phyloP scores from a whole-genome alignment of 2,797 vertebrate genomes.

The Acridotheres tristis region DNA sequence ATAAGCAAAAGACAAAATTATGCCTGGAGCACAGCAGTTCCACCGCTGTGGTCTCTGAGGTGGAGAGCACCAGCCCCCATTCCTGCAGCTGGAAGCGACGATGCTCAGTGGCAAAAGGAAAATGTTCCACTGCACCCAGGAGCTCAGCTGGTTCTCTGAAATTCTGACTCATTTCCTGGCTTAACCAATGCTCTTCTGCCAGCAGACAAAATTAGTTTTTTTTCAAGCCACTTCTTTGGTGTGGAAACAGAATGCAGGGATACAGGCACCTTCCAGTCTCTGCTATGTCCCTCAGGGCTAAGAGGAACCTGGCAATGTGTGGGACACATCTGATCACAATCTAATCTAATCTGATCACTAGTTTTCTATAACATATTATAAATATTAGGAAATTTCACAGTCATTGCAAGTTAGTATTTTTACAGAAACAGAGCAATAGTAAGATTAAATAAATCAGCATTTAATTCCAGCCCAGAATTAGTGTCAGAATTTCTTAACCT shows the following conservation, averaged over 20 bases:
- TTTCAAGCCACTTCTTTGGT: not conserved
- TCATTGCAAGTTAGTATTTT: not conserved
- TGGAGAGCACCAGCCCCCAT: not conserved
- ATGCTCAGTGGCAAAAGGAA: not conserved
- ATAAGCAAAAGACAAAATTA: not conserved
- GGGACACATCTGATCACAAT: not conserved
- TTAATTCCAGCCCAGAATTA: not conserved
- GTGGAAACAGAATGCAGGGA: not conserved
- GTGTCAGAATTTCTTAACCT: not conserved
- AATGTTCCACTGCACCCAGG: not conserved
- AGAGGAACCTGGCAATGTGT: not conserved
- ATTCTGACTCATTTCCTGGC: not conserved
- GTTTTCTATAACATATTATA: not conserved
- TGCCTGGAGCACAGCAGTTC: not conserved
- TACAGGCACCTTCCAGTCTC: not conserved
- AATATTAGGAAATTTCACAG: not conserved
- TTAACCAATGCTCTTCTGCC: not conserved
- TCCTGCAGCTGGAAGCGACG: not conserved
- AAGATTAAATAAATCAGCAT: not conserved
- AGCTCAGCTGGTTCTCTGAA: not conserved
- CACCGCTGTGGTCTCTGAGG: fast-evolving
- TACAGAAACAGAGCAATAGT: not conserved
- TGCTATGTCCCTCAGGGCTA: not conserved
- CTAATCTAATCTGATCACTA: not conserved
- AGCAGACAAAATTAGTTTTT: not conserved